phyloP scores from a whole-genome alignment of 2,888 invertebrate species.

The Amphipyra berbera region DNA sequence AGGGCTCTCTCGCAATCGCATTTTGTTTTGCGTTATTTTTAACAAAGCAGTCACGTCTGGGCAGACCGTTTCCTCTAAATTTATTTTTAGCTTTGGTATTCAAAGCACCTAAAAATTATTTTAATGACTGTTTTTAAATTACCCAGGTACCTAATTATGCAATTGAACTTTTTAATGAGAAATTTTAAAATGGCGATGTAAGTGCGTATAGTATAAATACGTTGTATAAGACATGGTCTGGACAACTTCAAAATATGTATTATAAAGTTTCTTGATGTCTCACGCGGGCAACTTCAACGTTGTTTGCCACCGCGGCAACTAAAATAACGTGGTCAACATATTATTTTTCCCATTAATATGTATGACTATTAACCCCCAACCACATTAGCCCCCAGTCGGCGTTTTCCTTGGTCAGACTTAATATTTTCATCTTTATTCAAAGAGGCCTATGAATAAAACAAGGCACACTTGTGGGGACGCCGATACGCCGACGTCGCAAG shows the following conservation, averaged over 20 bases:
- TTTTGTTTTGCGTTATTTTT: conserved; percentile 70
- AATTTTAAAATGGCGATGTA: not conserved
- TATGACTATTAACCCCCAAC: conserved; percentile 83
- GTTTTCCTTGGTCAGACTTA: conserved; percentile 81
- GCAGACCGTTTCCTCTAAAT: conserved; percentile 59
- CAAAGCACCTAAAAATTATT: conserved; percentile 54
- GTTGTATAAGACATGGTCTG: conserved; percentile 1
- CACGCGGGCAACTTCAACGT: conserved; percentile 13
- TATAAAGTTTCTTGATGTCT: conserved; percentile 24
- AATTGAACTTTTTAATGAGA: conserved; percentile 19
- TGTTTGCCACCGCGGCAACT: conserved; percentile 32
- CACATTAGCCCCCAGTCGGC: conserved; percentile 79
- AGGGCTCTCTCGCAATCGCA: conserved; percentile 65
- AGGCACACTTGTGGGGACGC: conserved; percentile 70
- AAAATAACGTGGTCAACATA: conserved; percentile 63
- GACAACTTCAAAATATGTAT: conserved; percentile 24
- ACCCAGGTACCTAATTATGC: conserved; percentile 32
- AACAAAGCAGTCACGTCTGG: conserved; percentile 72
- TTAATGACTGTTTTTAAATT: conserved; percentile 45
- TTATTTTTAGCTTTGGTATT: conserved; percentile 64
- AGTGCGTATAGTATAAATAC: not conserved
- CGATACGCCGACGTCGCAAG: conserved; percentile 75
- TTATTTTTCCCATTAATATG: conserved; percentile 84
- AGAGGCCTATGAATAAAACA: conserved; percentile 88
- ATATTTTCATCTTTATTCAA: conserved; percentile 90